phyloP scores from a whole-genome alignment of 1,140 invertebrate species.

The Nasonia vitripennis region DNA sequence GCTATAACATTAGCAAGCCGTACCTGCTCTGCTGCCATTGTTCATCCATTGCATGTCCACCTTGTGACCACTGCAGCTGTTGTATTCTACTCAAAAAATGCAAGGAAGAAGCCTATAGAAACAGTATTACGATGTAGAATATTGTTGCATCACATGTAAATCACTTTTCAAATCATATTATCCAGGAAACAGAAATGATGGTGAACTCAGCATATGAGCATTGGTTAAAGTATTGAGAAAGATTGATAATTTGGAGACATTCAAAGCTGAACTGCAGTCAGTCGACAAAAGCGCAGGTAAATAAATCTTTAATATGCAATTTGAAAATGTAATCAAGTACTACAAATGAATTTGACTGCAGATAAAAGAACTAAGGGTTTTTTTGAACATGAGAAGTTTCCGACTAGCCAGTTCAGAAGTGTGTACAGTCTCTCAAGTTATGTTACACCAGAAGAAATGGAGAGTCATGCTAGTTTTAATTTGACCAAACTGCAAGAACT shows the following conservation, averaged over 20 bases:
- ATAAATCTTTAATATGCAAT: conserved; percentile 78
- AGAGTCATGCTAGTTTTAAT: conserved; percentile 76
- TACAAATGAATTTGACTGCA: conserved; percentile 36
- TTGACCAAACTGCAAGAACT: conserved; percentile 48
- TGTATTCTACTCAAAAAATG: too few species aligned
- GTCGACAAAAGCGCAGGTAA: conserved; percentile 69
- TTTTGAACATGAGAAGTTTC: conserved; percentile 69
- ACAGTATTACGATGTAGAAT: too few species aligned
- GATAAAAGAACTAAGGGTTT: conserved; percentile 63
- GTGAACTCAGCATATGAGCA: too few species aligned
- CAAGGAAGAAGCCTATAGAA: too few species aligned
- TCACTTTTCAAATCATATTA: too few species aligned
- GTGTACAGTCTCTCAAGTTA: conserved; percentile 74
- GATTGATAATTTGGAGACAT: conserved; percentile 70
- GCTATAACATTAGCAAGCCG: too few species aligned
- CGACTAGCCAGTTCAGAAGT: conserved; percentile 73
- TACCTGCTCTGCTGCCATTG: too few species aligned
- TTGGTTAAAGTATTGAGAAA: conserved; percentile 46
- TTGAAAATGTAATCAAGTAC: conserved; percentile 18
- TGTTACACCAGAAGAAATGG: conserved; percentile 67
- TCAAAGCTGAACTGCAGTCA: conserved; percentile 71
- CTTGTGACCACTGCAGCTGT: too few species aligned
- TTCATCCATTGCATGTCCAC: too few species aligned
- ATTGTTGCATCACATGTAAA: too few species aligned
- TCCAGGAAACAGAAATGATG: too few species aligned